phyloP scores from a whole-genome alignment of 2,888 invertebrate genomes.

The Thecocarcelia acutangulata region DNA sequence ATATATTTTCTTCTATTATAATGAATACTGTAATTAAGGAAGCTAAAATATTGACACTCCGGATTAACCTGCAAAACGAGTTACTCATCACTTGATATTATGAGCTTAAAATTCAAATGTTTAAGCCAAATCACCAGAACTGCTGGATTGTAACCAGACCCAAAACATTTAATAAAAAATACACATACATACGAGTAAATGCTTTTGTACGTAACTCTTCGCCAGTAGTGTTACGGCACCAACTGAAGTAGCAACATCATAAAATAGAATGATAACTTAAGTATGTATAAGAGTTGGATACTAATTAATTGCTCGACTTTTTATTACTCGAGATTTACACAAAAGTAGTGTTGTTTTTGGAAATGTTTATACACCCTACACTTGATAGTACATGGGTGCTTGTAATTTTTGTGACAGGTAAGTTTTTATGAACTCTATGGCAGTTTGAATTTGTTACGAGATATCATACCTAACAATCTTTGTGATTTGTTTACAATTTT shows the following conservation, averaged over 20 bases:
- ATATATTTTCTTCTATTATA: too few relatives aligned
- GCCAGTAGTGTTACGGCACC: constrained; percentile 10
- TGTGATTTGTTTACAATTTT: too few relatives aligned
- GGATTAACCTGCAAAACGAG: too few relatives aligned
- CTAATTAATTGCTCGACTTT: constrained; percentile 66
- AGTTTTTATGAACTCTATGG: too few relatives aligned
- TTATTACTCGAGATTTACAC: constrained; percentile 50
- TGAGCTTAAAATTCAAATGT: neutral
- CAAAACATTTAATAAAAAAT: constrained; percentile 22
- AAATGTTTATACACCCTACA: constrained; percentile 19
- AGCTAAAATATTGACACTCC: too few relatives aligned
- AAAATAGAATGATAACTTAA: constrained; percentile 43
- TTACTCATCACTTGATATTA: neutral
- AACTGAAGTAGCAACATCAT: constrained; percentile 9
- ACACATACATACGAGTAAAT: neutral
- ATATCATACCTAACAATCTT: too few relatives aligned
- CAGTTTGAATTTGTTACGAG: too few relatives aligned
- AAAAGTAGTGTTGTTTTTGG: constrained; percentile 42
- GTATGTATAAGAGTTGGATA: constrained; percentile 58
- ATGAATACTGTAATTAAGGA: too few relatives aligned
- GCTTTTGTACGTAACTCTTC: neutral
- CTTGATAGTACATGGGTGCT: neutral
- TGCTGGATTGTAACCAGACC: constrained; percentile 1
- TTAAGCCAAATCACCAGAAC: neutral
- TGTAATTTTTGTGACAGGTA: too few relatives aligned